Evolutionary conservation across 1,140 invertebrate genomes (phyloP).

Genomic region (Euwallacea fornicatus): DNA sequence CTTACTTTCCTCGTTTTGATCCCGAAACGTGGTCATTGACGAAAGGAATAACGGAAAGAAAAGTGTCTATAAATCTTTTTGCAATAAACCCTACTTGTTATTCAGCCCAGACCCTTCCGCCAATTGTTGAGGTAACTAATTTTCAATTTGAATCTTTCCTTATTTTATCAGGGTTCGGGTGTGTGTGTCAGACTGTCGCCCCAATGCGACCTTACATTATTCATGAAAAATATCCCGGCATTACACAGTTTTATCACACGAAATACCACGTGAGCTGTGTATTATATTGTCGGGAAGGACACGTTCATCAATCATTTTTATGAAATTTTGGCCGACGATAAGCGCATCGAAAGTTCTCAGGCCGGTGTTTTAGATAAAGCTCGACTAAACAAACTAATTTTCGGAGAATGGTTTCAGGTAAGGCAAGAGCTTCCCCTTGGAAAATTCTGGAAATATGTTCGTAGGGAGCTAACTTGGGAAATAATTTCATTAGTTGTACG

Average conservation of each 20-base stretch:
- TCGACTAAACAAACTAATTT: slow-evolving; percentile 11
- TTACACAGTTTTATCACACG: slow-evolving; percentile 50
- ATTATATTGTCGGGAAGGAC: slow-evolving; percentile 36
- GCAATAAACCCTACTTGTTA: slow-evolving; percentile 30
- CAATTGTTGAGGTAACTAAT: slow-evolving; percentile 48
- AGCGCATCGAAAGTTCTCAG: slow-evolving; percentile 12
- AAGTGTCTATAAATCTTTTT: slow-evolving; percentile 19
- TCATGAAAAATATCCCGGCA: slow-evolving; percentile 47
- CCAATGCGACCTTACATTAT: slow-evolving; percentile 48
- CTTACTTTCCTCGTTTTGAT: too few relatives aligned
- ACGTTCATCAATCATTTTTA: slow-evolving; percentile 40
- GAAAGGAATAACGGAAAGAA: background rate
- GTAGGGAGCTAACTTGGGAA: slow-evolving; percentile 26
- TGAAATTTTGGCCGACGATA: slow-evolving; percentile 32
- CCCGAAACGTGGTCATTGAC: too few relatives aligned
- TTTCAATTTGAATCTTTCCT: slow-evolving; percentile 49
- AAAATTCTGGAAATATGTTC: background rate
- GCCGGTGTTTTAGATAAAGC: background rate
- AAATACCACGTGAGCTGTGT: slow-evolving; percentile 39
- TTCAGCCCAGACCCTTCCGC: slow-evolving; percentile 33
- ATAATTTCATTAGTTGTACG: slow-evolving; percentile 31
- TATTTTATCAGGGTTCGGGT: slow-evolving; percentile 37
- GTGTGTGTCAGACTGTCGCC: slow-evolving; percentile 45
- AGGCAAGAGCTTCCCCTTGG: too few relatives aligned
- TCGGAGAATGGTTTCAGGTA: background rate